phyloP scores from a whole-genome alignment of 2,113 vertebrate species.

The Vimba vimba region DNA sequence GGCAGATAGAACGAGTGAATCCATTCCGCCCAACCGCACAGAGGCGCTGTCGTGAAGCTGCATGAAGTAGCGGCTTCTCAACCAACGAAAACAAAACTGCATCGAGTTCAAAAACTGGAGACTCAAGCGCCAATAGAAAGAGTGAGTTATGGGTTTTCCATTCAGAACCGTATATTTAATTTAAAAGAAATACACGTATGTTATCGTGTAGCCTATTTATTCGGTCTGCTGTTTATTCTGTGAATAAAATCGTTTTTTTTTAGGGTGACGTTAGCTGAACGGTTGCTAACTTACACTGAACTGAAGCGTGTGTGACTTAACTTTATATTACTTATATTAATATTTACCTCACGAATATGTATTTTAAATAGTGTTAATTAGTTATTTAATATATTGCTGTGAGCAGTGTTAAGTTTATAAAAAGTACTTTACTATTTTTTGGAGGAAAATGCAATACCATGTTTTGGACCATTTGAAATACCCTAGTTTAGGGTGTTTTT shows the following conservation, averaged over 20 bases:
- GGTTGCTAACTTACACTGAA: background rate
- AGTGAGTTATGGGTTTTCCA: background rate
- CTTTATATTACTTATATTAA: background rate
- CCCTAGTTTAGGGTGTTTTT: background rate
- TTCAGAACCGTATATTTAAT: background rate
- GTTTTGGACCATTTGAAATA: background rate
- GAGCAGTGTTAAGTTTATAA: background rate
- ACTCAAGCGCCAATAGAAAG: background rate
- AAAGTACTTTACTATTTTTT: background rate
- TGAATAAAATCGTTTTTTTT: background rate
- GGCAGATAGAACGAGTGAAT: background rate
- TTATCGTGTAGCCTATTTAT: background rate
- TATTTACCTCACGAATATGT: background rate
- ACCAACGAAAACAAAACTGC: slow-evolving; percentile 33
- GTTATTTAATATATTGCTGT: background rate
- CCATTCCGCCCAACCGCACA: background rate
- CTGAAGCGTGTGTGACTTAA: background rate
- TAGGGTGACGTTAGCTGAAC: background rate
- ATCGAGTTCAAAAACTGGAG: slow-evolving; percentile 17
- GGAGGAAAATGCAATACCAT: background rate
- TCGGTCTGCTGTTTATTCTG: background rate
- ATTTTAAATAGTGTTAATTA: background rate
- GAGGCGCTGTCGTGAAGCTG: background rate
- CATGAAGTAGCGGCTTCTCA: background rate
- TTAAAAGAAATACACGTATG: background rate